A percentile compares a stretch with the other conserved stretches of the same genome.
phyloP scores from a whole-genome alignment of 2,113 vertebrate species.

The Sylvia atricapilla region DNA sequence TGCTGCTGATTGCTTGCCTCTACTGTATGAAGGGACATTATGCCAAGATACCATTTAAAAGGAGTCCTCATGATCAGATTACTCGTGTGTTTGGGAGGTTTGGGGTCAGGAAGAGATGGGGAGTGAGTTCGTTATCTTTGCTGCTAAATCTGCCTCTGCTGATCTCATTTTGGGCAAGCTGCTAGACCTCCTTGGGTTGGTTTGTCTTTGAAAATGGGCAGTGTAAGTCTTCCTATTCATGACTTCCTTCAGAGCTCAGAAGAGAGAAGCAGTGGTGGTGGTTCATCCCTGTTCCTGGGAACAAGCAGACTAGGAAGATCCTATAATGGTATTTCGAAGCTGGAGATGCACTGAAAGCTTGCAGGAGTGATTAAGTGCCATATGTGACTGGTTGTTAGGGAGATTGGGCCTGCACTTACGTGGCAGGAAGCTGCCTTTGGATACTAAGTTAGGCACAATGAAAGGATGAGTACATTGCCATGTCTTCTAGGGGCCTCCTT shows the following conservation, averaged over 20 bases:
- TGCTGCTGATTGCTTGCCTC: background rate
- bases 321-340: background rate
- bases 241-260: background rate
- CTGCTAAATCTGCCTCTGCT: background rate
- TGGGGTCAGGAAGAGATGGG: background rate
- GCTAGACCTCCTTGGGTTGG: background rate
- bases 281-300: background rate
- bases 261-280: background rate
- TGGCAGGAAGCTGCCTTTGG: background rate
- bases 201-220: background rate
- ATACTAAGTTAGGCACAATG: background rate
- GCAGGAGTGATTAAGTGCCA: conserved; percentile 1
- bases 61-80: background rate
- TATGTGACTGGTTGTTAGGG: conserved; percentile 45
- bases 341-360: background rate
- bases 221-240: background rate
- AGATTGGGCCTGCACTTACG: background rate
- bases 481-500: background rate
- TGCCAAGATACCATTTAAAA: background rate
- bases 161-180: background rate
- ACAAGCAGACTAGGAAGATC: background rate
- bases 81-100: fast-evolving
- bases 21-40: background rate
- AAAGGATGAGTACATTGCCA: background rate
- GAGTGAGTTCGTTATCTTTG: background rate